phyloP scores from a whole-genome alignment of 2,888 invertebrate species.

The Aromia moschata region DNA sequence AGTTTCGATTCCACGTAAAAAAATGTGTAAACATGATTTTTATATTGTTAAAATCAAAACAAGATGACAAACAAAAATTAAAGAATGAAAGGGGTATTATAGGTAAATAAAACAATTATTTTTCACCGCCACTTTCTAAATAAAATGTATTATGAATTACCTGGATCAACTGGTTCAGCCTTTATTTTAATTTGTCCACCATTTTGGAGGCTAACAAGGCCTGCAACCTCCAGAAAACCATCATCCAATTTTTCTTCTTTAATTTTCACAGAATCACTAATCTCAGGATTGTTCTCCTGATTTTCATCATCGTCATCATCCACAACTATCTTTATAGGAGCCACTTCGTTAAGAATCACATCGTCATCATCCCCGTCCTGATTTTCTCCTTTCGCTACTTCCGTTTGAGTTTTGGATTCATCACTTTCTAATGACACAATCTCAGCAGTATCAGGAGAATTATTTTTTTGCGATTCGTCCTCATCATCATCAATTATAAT shows the following conservation, averaged over 20 bases:
- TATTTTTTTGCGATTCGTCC: conserved; percentile 58
- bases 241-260: conserved; percentile 64
- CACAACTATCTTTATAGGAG: conserved; percentile 72
- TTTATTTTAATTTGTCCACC: conserved; percentile 69
- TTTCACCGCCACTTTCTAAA: no score
- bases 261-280: conserved; percentile 57
- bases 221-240: conserved; percentile 60
- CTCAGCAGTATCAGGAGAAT: conserved; percentile 56
- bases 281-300: conserved; percentile 65
- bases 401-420: conserved; percentile 39
- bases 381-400: conserved; percentile 37
- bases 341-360: conserved; percentile 74
- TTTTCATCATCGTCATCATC: conserved; percentile 67
- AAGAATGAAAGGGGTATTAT: no score
- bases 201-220: conserved; percentile 69
- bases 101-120: no score
- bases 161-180: conserved; percentile 75
- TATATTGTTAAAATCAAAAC: no score
- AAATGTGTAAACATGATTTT: no score
- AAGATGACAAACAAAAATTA: no score
- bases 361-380: conserved; percentile 72
- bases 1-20: no score
- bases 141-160: no score
- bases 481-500: conserved; percentile 57
- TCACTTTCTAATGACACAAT: conserved; percentile 50